Evolutionary conservation across 2,888 invertebrate species (phyloP).

Genomic region (Junonia oenone): DNA sequence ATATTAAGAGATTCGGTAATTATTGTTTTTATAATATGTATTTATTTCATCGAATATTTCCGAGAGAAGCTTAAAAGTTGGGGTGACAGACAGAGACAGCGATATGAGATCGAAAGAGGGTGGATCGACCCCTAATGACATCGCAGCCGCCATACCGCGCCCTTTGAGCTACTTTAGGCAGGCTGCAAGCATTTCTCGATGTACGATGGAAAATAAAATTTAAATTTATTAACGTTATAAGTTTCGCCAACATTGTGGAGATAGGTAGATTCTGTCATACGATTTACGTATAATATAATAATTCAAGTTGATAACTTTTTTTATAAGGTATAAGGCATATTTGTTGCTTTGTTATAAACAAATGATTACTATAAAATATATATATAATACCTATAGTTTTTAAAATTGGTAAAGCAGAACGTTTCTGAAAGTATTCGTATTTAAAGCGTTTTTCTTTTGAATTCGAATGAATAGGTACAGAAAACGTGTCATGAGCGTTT

Average conservation of each 20-base stretch:
- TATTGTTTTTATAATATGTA: conserved; percentile 3
- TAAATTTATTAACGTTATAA: background rate
- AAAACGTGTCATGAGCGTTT: conserved; percentile 25
- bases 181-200: conserved; percentile 10
- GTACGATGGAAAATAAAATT: background rate
- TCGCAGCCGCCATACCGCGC: conserved; percentile 48
- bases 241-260: background rate
- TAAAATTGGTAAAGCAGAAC: background rate
- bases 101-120: conserved; percentile 58
- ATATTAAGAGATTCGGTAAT: background rate
- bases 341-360: no score
- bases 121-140: conserved; percentile 70
- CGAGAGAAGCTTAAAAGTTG: conserved; percentile 48
- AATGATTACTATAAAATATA: no score
- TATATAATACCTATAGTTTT: no score
- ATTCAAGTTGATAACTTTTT: no score
- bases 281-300: no score
- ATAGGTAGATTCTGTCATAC: background rate
- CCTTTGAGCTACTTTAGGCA: conserved; percentile 33
- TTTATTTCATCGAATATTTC: conserved; percentile 20
- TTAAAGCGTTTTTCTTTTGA: conserved; percentile 10
- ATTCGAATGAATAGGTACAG: conserved; percentile 11
- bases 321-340: background rate
- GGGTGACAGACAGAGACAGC: conserved; percentile 66
- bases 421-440: background rate